Base-by-base conservation (phyloP, 2,888 invertebrate species). In the Xestobium rufovillosum region DNA sequence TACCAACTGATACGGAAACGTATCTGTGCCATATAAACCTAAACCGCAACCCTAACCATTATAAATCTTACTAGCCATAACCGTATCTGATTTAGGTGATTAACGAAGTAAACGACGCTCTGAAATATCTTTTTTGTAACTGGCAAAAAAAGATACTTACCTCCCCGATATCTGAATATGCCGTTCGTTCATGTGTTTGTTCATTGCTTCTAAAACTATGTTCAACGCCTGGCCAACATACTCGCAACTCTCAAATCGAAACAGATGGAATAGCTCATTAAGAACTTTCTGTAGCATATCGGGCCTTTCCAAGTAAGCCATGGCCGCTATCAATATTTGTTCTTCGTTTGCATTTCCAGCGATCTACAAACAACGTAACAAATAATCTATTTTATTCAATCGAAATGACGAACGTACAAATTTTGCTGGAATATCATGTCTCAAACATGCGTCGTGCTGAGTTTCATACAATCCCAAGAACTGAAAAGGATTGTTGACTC, bases 391-490 rank as follows among this genome's bases (percentile, higher is more conserved):
- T n/a, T n/a, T n/a, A n/a, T n/a, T n/a, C n/a, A n/a, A n/a, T n/a
- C n/a, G n/a, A n/a, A n/a, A n/a, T n/a, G n/a, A n/a, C n/a, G n/a
- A 17, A 62, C 71, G 70, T 67, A 88, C 91, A 70, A 80, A 70
- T 68, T 78, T 74, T 3, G 96, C 95, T 17, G 95, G 95, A 53
- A 96, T 87, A 63, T 91, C 87, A 61, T 85, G 83, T 42, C 94
- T 75, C 49, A 85, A 81, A 60, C 91, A 92, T 14, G 95, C 92
- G 60, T 84, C 87, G 65, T 91, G 80, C 35, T 78, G 78, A 28
- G 95, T 91, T 45, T 87, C 86, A 60, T 94, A 91, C 3, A 97
- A 69, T 1, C 96, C 96, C 9, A 97, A 74, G 65, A 91, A 97
- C 55, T 90, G 81, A 47, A 96, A 71, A 0, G 87, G 88, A 34